Evolutionary conservation across 2,113 vertebrate species (phyloP), one percentile per base, ranked within the genome.

Genomic region (Dendropsophus ebraccatus): DNA sequence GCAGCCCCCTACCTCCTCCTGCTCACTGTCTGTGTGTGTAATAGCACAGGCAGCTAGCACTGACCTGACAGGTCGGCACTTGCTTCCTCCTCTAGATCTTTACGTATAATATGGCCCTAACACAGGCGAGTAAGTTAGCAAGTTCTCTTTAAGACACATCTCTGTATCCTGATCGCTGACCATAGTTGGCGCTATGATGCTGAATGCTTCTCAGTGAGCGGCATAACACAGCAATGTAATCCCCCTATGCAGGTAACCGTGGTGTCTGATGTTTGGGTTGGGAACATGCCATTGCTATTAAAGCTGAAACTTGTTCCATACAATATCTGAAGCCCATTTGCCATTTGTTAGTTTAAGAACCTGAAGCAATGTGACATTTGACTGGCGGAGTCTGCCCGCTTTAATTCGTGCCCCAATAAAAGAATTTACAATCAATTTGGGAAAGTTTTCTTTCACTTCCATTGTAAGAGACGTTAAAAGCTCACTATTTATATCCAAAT

Each of bases 401-500:
- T 70, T 69, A 69, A 23, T 23, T 70, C 32, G 35, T 70, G 75
- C 75, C 75, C 37, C 49, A 77, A 54, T 77, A 77, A 54, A 77
- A 54, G 25, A 10, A 54, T 77, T 50, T 50, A 56, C 30, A 45
- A 80, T 80, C 54, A 41, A 45, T 80, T 80, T 60, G 45, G 50
- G 50, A 50, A 74, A 19, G 16, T 58, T 73, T 73, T 58, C 28
- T 65, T 54, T 50, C 30, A 35, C 58, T 70, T 70, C 35, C 10
- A 16, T 69, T 69, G 30, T 19, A 45, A 49, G 60, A 28, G 60
- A 60, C 45, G 25, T 67, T 70, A 70, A 82, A 67, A 52, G 28
- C 65, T 70, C 81, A 30, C n/a, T 47, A 56, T 74, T 83, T 56
- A 74, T 74, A 41, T 28, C 82, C 70, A 84, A 74, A 84, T 74